Evolutionary conservation across 2,888 invertebrate genomes (phyloP), one percentile per base, ranked within the genome.

Genomic region (Caenorhabditis sp.): DNA sequence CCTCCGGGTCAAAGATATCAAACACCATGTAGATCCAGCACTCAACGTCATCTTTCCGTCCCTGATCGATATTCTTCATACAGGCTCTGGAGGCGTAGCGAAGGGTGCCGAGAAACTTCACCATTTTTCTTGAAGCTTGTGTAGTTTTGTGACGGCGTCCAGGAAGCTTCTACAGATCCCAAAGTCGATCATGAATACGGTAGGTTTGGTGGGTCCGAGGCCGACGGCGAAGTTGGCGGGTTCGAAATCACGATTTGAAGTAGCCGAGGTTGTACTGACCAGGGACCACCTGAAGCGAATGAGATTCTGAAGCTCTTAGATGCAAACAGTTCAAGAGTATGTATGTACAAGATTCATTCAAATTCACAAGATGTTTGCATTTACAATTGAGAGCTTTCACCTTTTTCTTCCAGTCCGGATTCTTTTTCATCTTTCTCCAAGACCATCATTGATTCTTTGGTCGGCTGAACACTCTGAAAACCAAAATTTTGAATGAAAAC

Each of bases 31-130:
- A 80, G 19, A 75, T 54, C 84, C 80, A 84, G 22, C 80, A 73
- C 54, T 84, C 80, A 51, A 80, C 51, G 49, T 84, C 84, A 54
- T 80, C 80, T 16, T 80, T 84, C 24, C 84, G 31, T 44, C 84
- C 80, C 49, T 80, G 84, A 47, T 80, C 80, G 7, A 72, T 44
- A 10, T 24, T 22, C 12, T 59, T 47, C 68, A 84, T 80, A 64
- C 85, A 84, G 6, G 84, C 84, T 16, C 87, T 49, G 14, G 85
- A 82, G 7, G 87, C 85, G 49, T 76, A 87, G 16, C 85, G 73
- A n/a, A 85, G 54, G 14, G 87, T 87, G 12, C 87, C 87, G 5
- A 87, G 69, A 56, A 87, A 87, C 31, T 83, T 85, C 24, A 84
- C 85, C 14, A 35, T 73, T 41, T 77, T 73, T 16, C 86, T 72